Base-by-base conservation (phyloP, 2,797 vertebrate genomes). In the Neosilurus hyrtlii region DNA sequence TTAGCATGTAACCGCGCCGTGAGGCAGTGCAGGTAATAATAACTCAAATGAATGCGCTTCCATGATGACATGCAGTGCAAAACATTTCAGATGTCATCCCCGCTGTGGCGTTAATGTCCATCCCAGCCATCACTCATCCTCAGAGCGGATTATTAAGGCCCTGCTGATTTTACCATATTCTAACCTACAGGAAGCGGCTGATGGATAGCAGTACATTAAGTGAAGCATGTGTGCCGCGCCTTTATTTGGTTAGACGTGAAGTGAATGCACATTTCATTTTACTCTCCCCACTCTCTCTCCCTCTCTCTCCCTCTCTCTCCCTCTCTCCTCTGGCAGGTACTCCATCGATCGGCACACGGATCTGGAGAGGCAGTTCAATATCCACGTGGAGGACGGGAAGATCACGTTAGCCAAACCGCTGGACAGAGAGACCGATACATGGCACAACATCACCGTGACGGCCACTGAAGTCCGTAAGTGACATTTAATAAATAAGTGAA, bases 391-490 rank as follows among this genome's bases (percentile, higher is more conserved):
- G 18, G 96, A 99, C 4, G 97, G 98, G 67, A 97, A 96, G 90
- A 98, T 99, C 92, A 98, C 97, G 0, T 89, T 99, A 92, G 97
- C 97, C 85, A 99, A 97, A 14, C 94, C 96, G 0, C 92, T 99
- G 85, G 98, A 99, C 92, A 94, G 98, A 89, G 98, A 99, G 92
- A 95, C 95, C 0, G 97, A 95, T 87, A 95, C 90, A 30, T 99
- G 98, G 98, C 98, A 99, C 94, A 99, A 99, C 91, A 99, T 99
- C 88, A 99, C 97, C 2, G 96, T 99, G 67, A 98, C 97, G 1
- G 98, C 97, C 87, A 98, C 97, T 0, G 98, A 99, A 96, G 94
- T 97, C 88, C 94, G 98, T 99, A 94, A 97, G 97, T 97, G 83
- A 84, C 83, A 52, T 80, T 72, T 78, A 11, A 71, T n/a, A 11